Evolutionary conservation across 2,797 vertebrate species (phyloP).

Genomic region (Sarcophilus harrisii): DNA sequence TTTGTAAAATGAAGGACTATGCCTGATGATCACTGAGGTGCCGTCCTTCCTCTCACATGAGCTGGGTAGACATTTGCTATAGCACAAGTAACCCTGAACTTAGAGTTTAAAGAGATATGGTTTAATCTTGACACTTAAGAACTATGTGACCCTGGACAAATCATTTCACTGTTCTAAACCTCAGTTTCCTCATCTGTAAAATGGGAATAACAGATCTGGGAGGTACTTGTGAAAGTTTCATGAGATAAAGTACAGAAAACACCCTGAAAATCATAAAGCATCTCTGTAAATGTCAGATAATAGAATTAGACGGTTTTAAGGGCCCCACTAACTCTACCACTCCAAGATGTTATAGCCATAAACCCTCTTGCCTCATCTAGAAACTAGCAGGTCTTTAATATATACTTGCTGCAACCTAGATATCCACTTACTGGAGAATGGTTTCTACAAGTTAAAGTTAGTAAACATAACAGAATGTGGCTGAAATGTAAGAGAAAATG

Average conservation of each 20-base stretch:
- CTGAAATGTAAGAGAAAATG: not conserved
- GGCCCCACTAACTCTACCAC: not conserved
- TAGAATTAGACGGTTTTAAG: not conserved
- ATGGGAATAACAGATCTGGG: not conserved
- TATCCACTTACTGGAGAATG: not conserved
- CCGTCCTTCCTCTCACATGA: not conserved
- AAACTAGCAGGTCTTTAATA: not conserved
- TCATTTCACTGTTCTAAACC: not conserved
- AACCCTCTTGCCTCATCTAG: not conserved
- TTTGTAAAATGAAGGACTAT: not conserved
- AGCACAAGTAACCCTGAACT: not conserved
- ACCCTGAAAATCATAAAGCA: not conserved
- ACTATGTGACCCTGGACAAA: not conserved
- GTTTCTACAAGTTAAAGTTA: not conserved
- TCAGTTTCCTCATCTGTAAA: not conserved
- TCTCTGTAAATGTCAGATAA: not conserved
- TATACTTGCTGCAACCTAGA: not conserved
- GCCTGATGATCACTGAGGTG: not conserved
- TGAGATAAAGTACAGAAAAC: not conserved
- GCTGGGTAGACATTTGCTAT: not conserved
- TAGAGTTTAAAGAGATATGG: not conserved
- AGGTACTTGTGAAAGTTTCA: not conserved
- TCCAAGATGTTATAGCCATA: not conserved
- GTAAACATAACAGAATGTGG: not conserved
- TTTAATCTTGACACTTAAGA: not conserved